Conservation (phyloP, 2,797 vertebrate genomes). For the Hafferia zeledoni region DNA sequence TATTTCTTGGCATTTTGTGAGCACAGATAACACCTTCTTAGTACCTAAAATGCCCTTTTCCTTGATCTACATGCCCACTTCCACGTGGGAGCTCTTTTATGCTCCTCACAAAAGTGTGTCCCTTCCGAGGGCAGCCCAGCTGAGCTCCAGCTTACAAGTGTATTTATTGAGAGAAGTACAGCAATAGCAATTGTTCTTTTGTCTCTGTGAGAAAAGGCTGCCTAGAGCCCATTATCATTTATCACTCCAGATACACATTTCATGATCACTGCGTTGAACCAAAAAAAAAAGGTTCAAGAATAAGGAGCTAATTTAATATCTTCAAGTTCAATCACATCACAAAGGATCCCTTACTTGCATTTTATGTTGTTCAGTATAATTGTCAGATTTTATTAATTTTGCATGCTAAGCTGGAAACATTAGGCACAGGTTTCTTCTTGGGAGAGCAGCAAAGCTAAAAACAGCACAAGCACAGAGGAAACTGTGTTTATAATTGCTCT, state of each 20-base stretch:
- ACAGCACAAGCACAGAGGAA: conserved; percentile 55
- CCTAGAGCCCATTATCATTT: conserved; percentile 53
- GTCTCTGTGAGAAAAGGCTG: conserved; percentile 34
- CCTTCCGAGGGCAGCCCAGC: conserved; percentile 2
- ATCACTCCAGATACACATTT: conserved; percentile 47
- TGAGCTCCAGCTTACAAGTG: conserved; percentile 38
- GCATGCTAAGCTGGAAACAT: conserved; percentile 48
- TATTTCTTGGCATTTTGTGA: background rate
- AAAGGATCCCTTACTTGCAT: background rate
- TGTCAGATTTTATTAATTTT: conserved; percentile 62
- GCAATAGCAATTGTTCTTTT: conserved; percentile 54
- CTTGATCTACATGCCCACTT: background rate
- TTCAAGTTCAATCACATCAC: background rate
- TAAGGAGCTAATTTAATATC: conserved; percentile 30
- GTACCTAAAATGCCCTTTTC: background rate
- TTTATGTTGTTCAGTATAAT: conserved; percentile 20
- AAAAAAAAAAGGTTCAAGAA: background rate
- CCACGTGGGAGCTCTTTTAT: conserved; percentile 1
- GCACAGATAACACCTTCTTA: background rate
- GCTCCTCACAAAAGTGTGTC: background rate
- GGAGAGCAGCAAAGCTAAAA: conserved; percentile 65
- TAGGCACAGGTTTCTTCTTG: conserved; percentile 44
- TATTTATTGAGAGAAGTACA: conserved; percentile 54
- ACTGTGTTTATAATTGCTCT: conserved; percentile 53
- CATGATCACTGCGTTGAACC: conserved; percentile 32